Percentiles rank a stretch among this genome's conserved stretches.
These are phyloP conservation scores for Rhagonycha fulva DNA, from an alignment of 2,888 invertebrate species.

Conservation along the genomic window DNA sequence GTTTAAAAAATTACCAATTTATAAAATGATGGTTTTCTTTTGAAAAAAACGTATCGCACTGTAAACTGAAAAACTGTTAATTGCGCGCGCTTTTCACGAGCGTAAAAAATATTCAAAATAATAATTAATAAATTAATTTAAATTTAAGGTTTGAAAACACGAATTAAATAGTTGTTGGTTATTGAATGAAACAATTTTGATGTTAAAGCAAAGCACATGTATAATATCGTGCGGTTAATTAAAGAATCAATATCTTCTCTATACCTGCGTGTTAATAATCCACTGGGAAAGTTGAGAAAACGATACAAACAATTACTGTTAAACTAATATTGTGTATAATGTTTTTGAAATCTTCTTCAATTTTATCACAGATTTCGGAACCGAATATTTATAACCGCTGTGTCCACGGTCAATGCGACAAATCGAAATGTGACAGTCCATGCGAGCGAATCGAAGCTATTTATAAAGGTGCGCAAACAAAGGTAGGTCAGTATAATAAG, in stretches of 20 bases:
- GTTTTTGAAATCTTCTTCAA: conserved; percentile 10
- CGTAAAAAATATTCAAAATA: not conserved
- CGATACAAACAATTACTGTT: not conserved
- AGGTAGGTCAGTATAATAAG: conserved; percentile 35
- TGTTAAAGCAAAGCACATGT: conserved; percentile 17
- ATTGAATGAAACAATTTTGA: not conserved
- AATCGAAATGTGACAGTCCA: conserved; percentile 32
- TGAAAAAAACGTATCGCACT: not conserved
- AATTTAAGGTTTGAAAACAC: not conserved
- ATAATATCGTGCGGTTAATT: conserved; percentile 22
- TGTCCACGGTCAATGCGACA: conserved; percentile 33
- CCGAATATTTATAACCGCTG: conserved; percentile 25
- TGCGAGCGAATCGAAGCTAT: conserved; percentile 33
- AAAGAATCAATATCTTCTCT: conserved; percentile 22
- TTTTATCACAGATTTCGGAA: conserved; percentile 23
- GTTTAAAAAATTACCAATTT: not conserved
- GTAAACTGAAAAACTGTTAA: not conserved
- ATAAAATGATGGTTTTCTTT: not conserved
- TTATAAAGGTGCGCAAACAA: conserved; percentile 37
- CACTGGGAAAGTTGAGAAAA: conserved; percentile 6
- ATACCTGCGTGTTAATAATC: conserved; percentile 20
- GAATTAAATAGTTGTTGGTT: not conserved
- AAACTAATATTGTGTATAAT: not conserved
- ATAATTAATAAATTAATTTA: not conserved
- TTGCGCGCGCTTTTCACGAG: not conserved